These are phyloP conservation scores for Lucifuga dentata DNA, from an alignment of 2,113 vertebrate species.

Conservation along the genomic window DNA sequence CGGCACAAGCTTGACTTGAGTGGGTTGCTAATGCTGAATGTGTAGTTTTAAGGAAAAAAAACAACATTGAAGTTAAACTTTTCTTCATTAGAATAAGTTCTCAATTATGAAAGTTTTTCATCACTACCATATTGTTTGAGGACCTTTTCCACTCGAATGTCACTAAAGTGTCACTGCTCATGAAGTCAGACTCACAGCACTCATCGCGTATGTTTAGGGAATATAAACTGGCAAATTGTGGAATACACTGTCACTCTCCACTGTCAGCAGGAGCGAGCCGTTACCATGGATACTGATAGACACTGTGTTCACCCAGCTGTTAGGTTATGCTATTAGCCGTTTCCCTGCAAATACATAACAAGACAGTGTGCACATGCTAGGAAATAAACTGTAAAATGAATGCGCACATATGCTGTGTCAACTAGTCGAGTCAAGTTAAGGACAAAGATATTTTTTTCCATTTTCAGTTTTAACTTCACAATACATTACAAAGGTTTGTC, in stretches of 20 bases:
- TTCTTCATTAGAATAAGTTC: conserved; percentile 2
- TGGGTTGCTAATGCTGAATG: too few relatives aligned
- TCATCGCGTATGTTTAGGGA: neutral
- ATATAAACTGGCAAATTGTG: conserved; percentile 27
- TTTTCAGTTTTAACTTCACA: too few relatives aligned
- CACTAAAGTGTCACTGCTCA: neutral
- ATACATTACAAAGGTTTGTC: neutral
- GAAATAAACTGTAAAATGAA: too few relatives aligned
- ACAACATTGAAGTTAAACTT: neutral
- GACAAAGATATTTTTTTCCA: too few relatives aligned
- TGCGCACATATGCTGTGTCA: too few relatives aligned
- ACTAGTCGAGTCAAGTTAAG: too few relatives aligned
- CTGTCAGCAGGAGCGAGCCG: conserved; percentile 42
- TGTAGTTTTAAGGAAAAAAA: neutral
- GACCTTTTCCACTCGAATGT: neutral
- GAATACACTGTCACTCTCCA: conserved; percentile 20
- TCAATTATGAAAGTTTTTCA: neutral
- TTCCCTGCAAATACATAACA: neutral
- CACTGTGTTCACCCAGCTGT: conserved; percentile 46
- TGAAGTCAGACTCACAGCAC: conserved; percentile 21
- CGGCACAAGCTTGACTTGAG: too few relatives aligned
- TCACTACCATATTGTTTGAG: neutral
- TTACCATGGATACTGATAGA: conserved; percentile 24
- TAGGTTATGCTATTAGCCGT: neutral
- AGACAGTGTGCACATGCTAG: too few relatives aligned